Percentiles rank a stretch among this genome's conserved stretches.
Conservation (phyloP, 92 coral and sea anemone species). For the Actinostola sp. region DNA sequence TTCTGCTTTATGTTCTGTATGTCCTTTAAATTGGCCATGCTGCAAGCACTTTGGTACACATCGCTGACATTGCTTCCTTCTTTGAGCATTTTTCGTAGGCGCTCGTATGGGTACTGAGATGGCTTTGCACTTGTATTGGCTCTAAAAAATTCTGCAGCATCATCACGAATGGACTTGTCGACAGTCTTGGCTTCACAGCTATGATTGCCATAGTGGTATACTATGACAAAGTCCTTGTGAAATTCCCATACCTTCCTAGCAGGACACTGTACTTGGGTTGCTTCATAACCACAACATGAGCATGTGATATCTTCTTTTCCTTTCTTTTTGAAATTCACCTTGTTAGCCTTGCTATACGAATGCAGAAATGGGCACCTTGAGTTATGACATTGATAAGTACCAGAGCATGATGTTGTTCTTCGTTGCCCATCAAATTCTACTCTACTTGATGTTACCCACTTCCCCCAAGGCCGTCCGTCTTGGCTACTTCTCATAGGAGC, state of each 20-base stretch:
- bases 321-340: constrained; percentile 41
- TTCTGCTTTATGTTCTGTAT: constrained; percentile 63
- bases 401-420: constrained; percentile 42
- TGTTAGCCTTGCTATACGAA: constrained; percentile 40
- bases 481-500: constrained; percentile 30
- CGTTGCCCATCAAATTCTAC: constrained; percentile 42
- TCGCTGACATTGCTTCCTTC: constrained; percentile 50
- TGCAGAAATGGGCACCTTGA: constrained; percentile 47
- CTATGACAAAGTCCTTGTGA: constrained; percentile 11
- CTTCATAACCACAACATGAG: constrained; percentile 48
- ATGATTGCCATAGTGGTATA: constrained; percentile 57
- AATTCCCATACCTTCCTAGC: constrained; percentile 65
- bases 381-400: constrained; percentile 45
- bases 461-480: constrained; percentile 52
- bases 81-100: constrained; percentile 40
- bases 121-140: constrained; percentile 59
- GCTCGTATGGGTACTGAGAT: constrained; percentile 59
- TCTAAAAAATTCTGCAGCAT: constrained; percentile 41
- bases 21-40: constrained; percentile 54
- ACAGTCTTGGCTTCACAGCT: constrained; percentile 23
- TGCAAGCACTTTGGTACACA: constrained; percentile 49
- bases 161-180: constrained; percentile 24
- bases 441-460: constrained; percentile 35
- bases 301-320: constrained; percentile 20
- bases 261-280: constrained; percentile 23